phyloP scores from a whole-genome alignment of 2,113 vertebrate genomes.

The Thermophis baileyi region DNA sequence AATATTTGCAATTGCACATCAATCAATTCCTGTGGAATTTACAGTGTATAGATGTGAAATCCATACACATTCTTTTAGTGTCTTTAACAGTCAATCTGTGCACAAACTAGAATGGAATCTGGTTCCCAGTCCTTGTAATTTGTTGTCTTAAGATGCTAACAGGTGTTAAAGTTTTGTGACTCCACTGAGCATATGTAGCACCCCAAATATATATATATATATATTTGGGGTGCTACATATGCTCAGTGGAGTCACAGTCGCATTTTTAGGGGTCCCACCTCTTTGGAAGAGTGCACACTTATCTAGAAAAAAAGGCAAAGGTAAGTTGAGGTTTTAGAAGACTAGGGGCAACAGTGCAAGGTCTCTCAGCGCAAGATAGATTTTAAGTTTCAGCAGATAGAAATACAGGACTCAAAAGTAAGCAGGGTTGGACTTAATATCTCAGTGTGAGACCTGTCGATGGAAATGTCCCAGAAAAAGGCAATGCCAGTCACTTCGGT shows the following conservation, averaged over 20 bases:
- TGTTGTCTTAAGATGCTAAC: background rate
- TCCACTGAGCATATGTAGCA: background rate
- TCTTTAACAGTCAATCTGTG: background rate
- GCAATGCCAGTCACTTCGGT: background rate
- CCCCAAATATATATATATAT: background rate
- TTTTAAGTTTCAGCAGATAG: background rate
- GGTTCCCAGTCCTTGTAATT: background rate
- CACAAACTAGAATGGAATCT: background rate
- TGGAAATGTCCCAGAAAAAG: background rate
- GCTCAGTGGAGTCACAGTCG: too few relatives aligned
- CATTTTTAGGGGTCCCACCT: background rate
- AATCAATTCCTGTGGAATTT: background rate
- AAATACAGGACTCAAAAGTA: background rate
- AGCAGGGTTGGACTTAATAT: background rate
- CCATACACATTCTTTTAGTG: background rate
- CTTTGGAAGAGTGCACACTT: background rate
- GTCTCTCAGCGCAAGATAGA: too few relatives aligned
- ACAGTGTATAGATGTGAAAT: background rate
- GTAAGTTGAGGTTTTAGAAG: background rate
- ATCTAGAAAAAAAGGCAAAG: background rate
- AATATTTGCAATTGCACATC: background rate
- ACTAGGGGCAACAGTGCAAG: background rate
- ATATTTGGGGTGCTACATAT: too few relatives aligned
- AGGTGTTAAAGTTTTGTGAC: conserved; percentile 30
- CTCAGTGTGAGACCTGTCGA: background rate